Percentiles rank a stretch among this genome's conserved stretches.
phyloP scores from a whole-genome alignment of 2,113 vertebrate genomes.

The Pseudolaguvia tuberculata region DNA sequence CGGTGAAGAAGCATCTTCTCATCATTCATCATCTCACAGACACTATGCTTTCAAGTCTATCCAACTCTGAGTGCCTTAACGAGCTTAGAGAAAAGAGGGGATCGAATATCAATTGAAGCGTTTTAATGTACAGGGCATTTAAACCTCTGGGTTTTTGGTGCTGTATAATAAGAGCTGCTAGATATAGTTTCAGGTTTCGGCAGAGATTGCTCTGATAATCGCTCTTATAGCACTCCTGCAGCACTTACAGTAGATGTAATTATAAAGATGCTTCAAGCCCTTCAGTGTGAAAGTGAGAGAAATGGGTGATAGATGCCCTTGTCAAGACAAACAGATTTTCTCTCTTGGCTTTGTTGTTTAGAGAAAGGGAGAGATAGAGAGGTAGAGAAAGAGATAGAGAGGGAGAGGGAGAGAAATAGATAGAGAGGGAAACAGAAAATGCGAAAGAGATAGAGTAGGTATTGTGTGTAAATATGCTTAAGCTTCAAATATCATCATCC shows the following conservation, averaged over 20 bases:
- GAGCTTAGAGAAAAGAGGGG: conserved; percentile 11
- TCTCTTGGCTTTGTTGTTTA: background rate
- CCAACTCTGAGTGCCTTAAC: conserved; percentile 25
- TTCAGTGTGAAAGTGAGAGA: background rate
- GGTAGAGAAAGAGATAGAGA: no score
- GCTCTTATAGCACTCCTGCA: conserved; percentile 14
- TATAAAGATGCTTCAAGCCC: background rate
- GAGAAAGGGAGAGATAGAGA: background rate
- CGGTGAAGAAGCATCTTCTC: background rate
- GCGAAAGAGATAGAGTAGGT: background rate
- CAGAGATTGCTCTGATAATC: conserved; percentile 25
- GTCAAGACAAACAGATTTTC: background rate
- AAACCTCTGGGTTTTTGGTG: conserved; percentile 20
- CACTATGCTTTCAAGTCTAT: conserved; percentile 16
- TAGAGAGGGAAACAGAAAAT: no score
- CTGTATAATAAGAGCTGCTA: conserved; percentile 19
- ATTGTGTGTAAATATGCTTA: background rate
- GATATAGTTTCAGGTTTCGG: conserved; percentile 34
- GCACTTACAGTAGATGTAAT: conserved; percentile 25
- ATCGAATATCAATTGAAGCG: conserved; percentile 29
- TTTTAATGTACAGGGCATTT: conserved; percentile 3
- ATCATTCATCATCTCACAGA: conserved; percentile 5
- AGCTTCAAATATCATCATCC: background rate
- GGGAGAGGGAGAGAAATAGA: no score
- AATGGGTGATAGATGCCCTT: background rate